Percentiles rank a stretch among this genome's conserved stretches.
Evolutionary conservation across 2,888 invertebrate genomes (phyloP).

Genomic region (Sicus ferrugineus): DNA sequence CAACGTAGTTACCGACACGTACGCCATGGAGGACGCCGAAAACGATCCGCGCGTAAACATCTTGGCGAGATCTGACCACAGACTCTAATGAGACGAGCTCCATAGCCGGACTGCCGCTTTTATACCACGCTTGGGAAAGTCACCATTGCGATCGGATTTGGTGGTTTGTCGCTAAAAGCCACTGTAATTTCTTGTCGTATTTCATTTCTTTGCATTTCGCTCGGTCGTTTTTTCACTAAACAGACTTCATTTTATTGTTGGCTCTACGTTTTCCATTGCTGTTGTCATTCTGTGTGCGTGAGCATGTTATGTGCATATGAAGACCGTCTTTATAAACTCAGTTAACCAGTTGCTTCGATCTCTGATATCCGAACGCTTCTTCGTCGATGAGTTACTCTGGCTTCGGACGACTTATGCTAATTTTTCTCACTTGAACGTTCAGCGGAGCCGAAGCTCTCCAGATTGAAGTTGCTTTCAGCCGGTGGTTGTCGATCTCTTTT

Average conservation of each 20-base stretch:
- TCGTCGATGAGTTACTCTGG: neutral
- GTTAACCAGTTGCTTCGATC: neutral
- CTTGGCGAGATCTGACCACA: conserved; percentile 63
- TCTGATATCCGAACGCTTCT: neutral
- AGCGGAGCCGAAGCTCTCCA: neutral
- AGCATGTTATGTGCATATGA: conserved; percentile 53
- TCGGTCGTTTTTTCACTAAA: conserved; percentile 14
- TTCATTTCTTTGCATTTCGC: conserved; percentile 13
- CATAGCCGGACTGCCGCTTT: conserved; percentile 61
- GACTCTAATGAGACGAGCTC: conserved; percentile 64
- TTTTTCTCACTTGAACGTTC: conserved; percentile 9
- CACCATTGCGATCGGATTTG: conserved; percentile 55
- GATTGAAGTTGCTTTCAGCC: neutral
- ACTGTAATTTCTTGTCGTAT: conserved; percentile 31
- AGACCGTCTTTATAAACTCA: conserved; percentile 22
- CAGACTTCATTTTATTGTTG: conserved; percentile 42
- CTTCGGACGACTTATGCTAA: conserved; percentile 3
- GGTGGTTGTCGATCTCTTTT: conserved; percentile 2
- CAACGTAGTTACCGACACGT: conserved; percentile 39
- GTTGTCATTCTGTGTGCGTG: conserved; percentile 26
- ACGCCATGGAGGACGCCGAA: conserved; percentile 39
- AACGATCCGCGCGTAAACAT: conserved; percentile 58
- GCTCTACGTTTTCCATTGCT: conserved; percentile 19
- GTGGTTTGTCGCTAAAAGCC: conserved; percentile 46
- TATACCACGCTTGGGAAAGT: conserved; percentile 61